Conservation (phyloP, 1,140 invertebrate genomes). For the Planococcus citri region DNA sequence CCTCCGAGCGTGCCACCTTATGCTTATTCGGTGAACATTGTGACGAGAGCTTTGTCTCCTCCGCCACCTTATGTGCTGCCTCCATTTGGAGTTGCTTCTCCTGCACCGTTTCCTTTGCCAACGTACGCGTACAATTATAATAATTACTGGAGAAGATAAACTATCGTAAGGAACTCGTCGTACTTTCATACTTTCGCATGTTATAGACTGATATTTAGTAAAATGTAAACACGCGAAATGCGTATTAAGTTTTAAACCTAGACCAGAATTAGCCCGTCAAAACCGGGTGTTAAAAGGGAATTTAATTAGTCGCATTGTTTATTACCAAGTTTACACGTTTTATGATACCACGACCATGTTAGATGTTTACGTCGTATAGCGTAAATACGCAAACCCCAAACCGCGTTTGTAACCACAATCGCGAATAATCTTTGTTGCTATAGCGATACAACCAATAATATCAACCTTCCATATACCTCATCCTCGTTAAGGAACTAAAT, state of each 20-base stretch:
- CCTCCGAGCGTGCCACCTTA: background rate
- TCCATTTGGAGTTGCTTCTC: background rate
- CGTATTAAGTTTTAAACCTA: background rate
- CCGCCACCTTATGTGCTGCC: background rate
- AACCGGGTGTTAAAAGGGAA: too few relatives aligned
- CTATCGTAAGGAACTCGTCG: background rate
- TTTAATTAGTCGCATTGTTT: too few relatives aligned
- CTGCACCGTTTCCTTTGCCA: background rate
- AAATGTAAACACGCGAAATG: background rate
- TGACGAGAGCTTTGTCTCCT: background rate
- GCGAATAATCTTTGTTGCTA: too few relatives aligned
- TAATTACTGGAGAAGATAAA: background rate
- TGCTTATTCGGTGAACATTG: background rate
- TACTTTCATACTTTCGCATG: background rate
- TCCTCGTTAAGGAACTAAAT: too few relatives aligned
- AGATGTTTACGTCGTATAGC: too few relatives aligned
- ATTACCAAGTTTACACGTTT: too few relatives aligned
- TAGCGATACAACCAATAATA: too few relatives aligned
- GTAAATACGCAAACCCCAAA: too few relatives aligned
- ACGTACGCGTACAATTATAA: background rate
- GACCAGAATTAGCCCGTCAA: too few relatives aligned
- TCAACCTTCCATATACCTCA: too few relatives aligned
- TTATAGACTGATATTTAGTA: slow-evolving; percentile 4
- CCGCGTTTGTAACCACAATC: too few relatives aligned
- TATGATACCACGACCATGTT: too few relatives aligned